Conservation (phyloP, 2,113 vertebrate species). For the Anoura caudifer region DNA sequence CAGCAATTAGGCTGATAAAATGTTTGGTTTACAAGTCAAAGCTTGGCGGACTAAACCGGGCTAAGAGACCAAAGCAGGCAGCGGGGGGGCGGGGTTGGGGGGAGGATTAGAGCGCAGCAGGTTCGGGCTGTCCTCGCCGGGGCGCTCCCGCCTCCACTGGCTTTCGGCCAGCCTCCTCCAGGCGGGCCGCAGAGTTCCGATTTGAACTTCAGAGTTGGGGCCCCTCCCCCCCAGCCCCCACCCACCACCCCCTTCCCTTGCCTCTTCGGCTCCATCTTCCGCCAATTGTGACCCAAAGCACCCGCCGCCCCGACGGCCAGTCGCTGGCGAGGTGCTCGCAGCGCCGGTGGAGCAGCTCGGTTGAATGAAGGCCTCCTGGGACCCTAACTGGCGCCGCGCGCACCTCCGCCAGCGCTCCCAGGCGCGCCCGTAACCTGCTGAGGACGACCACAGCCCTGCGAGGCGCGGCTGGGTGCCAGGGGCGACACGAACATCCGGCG, state of each 20-base stretch:
- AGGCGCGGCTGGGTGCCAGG: not conserved
- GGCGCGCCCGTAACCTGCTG: not conserved
- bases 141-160: not conserved
- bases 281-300: not conserved
- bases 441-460: not conserved
- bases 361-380: not conserved
- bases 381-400: not conserved
- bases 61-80: not conserved
- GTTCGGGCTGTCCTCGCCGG: not conserved
- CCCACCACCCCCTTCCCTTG: not conserved
- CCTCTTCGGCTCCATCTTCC: not conserved
- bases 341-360: not conserved
- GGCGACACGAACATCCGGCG: not conserved
- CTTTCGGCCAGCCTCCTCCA: not conserved
- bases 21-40: not conserved
- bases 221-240: not conserved
- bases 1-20: not conserved
- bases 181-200: not conserved
- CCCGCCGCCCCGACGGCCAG: not conserved
- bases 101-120: not conserved
- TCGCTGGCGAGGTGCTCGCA: not conserved
- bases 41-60: not conserved
- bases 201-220: not conserved
- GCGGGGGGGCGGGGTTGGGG: not conserved
- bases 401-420: not conserved